These are phyloP conservation scores for Hyles vespertilio DNA, from an alignment of 1,140 invertebrate species.

Conservation along the genomic window DNA sequence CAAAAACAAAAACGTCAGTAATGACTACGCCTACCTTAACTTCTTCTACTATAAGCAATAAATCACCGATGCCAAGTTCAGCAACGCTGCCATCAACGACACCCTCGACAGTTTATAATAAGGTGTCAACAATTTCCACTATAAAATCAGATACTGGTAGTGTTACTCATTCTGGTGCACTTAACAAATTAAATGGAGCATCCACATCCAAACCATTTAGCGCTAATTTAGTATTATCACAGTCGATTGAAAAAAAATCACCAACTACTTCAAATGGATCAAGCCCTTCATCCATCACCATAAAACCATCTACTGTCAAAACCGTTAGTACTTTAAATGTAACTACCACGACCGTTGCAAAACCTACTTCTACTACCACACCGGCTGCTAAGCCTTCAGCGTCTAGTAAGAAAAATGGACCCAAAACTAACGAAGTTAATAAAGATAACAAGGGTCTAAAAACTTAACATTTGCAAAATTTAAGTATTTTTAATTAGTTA, in stretches of 20 bases:
- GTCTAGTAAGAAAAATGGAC: constrained; percentile 26
- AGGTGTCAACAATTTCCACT: not conserved
- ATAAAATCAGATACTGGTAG: not conserved
- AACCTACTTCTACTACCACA: not conserved
- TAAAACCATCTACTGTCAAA: not conserved
- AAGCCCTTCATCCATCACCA: constrained; percentile 2
- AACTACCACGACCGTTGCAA: not conserved
- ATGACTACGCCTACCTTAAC: not conserved
- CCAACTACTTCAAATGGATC: constrained; percentile 12
- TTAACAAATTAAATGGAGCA: too few species aligned
- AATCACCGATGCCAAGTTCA: not conserved
- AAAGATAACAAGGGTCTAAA: constrained; percentile 43
- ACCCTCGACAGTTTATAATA: not conserved
- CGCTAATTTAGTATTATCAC: too few species aligned
- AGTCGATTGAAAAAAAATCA: not conserved
- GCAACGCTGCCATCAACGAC: too few species aligned
- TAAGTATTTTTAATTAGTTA: constrained; percentile 17
- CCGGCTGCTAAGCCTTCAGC: not conserved
- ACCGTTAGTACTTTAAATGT: not conserved
- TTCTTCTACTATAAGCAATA: not conserved
- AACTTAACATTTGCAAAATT: constrained; percentile 32
- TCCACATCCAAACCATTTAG: too few species aligned
- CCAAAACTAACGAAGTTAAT: constrained; percentile 21
- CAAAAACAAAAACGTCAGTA: not conserved
- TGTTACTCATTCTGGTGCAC: not conserved